A percentile compares a stretch with the other conserved stretches of the same genome.
Conservation (phyloP, 2,888 invertebrate genomes). For the Epinotia brunnichana region DNA sequence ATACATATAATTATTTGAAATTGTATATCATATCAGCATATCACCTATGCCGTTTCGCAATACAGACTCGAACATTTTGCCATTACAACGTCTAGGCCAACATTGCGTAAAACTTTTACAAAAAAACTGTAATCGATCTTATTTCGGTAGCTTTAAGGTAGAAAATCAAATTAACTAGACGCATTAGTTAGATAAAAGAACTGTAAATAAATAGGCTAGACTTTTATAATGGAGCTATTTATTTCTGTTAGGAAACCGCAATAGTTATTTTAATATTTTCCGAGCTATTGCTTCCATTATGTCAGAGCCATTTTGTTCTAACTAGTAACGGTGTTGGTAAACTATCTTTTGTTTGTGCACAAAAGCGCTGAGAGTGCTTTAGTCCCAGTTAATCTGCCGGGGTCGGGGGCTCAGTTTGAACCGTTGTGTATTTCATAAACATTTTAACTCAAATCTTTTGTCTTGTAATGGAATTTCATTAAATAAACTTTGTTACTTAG, state of each 20-base stretch:
- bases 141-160: conserved; percentile 3
- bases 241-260: conserved; percentile 27
- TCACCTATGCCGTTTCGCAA: conserved; percentile 12
- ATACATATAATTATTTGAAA: conserved; percentile 30
- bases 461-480: neutral
- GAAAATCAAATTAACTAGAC: neutral
- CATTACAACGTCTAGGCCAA: conserved; percentile 7
- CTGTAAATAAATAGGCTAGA: conserved; percentile 26
- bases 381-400: conserved; percentile 17
- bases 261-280: conserved; percentile 37
- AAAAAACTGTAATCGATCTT: neutral
- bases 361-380: conserved; percentile 30
- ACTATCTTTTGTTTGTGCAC: conserved; percentile 35
- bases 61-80: conserved; percentile 1
- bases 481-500: no score
- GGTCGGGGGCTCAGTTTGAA: conserved; percentile 1
- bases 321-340: conserved; percentile 36
- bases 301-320: conserved; percentile 30
- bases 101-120: conserved; percentile 4
- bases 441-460: neutral
- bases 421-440: conserved; percentile 9
- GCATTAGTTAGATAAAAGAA: neutral
- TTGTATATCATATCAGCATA: conserved; percentile 27
- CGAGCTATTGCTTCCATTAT: conserved; percentile 25
- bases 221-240: conserved; percentile 29